Conservation (phyloP, 2,888 invertebrate genomes). For the Alcis repandata region DNA sequence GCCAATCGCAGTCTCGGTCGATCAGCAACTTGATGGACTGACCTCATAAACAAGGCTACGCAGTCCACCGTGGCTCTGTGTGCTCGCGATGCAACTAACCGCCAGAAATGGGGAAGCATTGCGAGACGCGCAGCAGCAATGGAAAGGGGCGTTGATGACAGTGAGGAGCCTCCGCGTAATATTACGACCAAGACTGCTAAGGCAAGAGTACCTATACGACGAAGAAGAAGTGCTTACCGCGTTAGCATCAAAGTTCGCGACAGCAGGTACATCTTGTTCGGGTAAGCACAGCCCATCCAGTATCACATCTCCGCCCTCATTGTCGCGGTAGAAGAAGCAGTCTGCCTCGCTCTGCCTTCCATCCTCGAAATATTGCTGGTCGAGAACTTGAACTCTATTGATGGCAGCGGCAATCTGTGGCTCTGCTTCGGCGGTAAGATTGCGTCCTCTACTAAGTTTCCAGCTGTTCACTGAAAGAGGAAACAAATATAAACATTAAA, state of each 20-base stretch:
- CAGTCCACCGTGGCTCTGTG: too few species aligned
- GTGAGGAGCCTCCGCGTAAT: too few species aligned
- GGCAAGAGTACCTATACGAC: too few species aligned
- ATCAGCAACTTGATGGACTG: too few species aligned
- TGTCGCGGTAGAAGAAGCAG: conserved; percentile 78
- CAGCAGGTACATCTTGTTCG: conserved; percentile 53
- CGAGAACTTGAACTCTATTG: conserved; percentile 61
- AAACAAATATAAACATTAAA: neutral
- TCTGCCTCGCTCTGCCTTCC: conserved; percentile 63
- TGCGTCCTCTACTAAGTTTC: conserved; percentile 66
- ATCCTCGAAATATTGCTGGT: conserved; percentile 61
- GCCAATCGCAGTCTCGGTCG: too few species aligned
- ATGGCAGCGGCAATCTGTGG: conserved; percentile 57
- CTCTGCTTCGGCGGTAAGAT: conserved; percentile 49
- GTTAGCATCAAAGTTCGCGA: conserved; percentile 58
- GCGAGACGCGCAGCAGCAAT: too few species aligned
- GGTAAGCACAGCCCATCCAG: conserved; percentile 66
- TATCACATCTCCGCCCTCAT: conserved; percentile 70
- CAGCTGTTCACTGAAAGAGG: conserved; percentile 68
- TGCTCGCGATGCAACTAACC: too few species aligned
- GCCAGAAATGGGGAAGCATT: too few species aligned
- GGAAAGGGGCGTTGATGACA: too few species aligned
- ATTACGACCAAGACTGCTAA: too few species aligned
- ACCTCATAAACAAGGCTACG: too few species aligned
- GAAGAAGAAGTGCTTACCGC: conserved; percentile 54